Percentiles rank a stretch among this genome's conserved stretches.
Evolutionary conservation across 2,888 invertebrate species (phyloP).

Genomic region (Malacosoma neustria): DNA sequence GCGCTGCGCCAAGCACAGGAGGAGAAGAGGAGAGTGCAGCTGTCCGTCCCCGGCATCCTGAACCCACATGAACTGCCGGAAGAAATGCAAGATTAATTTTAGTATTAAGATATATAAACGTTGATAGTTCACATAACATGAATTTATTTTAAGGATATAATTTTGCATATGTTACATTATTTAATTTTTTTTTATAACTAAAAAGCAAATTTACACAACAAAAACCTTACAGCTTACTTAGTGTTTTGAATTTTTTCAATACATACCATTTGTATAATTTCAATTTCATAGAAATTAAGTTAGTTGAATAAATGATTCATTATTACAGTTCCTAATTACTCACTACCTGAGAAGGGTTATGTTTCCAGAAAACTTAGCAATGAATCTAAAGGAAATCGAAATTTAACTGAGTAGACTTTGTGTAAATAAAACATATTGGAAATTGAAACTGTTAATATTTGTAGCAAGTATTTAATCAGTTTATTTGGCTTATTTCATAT

Average conservation of each 20-base stretch:
- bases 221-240: too few species aligned
- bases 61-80: constrained; percentile 97
- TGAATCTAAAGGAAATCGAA: too few species aligned
- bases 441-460: neutral
- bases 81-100: constrained; percentile 91
- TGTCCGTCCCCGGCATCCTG: constrained; percentile 96
- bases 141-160: constrained; percentile 9
- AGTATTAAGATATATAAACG: constrained; percentile 23
- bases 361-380: too few species aligned
- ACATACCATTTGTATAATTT: too few species aligned
- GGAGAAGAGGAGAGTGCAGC: constrained; percentile 93
- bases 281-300: too few species aligned
- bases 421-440: too few species aligned
- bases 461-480: neutral
- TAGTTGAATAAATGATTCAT: too few species aligned
- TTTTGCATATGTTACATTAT: neutral
- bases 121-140: constrained; percentile 37
- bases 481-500: neutral
- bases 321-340: too few species aligned
- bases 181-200: constrained; percentile 8
- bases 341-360: too few species aligned
- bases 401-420: too few species aligned
- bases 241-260: too few species aligned
- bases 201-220: too few species aligned
- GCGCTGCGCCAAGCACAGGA: constrained; percentile 92